phyloP scores from a whole-genome alignment of 2,113 vertebrate genomes.

The Scopus umbretta region DNA sequence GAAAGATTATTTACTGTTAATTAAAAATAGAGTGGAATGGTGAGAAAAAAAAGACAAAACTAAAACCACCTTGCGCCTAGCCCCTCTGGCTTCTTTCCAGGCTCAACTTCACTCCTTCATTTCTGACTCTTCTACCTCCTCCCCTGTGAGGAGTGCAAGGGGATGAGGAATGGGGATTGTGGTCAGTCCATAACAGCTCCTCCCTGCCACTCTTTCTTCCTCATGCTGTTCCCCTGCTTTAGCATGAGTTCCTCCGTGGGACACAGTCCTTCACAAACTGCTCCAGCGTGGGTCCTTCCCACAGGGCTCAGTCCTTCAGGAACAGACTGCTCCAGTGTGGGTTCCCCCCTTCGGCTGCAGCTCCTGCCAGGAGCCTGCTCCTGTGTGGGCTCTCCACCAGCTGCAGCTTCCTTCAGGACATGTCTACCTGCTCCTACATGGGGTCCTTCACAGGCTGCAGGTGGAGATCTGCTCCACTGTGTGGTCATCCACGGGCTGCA shows the following conservation, averaged over 20 bases:
- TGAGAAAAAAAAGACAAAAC: background rate
- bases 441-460: background rate
- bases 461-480: background rate
- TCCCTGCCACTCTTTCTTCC: background rate
- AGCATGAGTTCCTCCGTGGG: background rate
- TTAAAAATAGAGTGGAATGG: background rate
- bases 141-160: rapidly evolving
- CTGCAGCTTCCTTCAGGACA: background rate
- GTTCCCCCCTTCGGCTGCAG: background rate
- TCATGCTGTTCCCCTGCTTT: background rate
- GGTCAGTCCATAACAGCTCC: background rate
- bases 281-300: background rate
- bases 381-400: background rate
- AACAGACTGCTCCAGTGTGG: background rate
- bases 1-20: background rate
- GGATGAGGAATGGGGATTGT: background rate
- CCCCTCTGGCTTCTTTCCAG: background rate
- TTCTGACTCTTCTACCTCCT: background rate
- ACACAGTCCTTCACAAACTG: background rate
- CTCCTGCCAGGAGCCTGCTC: background rate
- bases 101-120: background rate
- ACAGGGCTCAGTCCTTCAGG: background rate
- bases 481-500: background rate
- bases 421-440: background rate
- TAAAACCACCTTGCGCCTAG: background rate